Evolutionary conservation across 2,797 vertebrate genomes (phyloP), one percentile per base, ranked within the genome.

Genomic region (Darevskia mixta): DNA sequence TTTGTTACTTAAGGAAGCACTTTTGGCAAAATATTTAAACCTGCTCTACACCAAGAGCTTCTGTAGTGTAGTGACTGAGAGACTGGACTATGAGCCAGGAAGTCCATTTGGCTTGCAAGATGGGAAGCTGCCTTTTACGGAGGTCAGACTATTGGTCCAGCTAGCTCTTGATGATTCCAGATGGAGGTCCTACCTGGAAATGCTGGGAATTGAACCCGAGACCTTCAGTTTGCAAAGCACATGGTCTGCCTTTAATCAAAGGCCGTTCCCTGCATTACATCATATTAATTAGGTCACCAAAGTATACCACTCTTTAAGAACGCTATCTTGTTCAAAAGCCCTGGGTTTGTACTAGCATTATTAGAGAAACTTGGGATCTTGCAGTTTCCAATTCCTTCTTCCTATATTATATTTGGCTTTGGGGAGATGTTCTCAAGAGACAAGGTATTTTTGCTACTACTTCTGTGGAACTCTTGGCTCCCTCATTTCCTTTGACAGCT

Each of bases 381-480:
- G 23, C 43, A 45, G 3, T 35, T 69, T 83, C 35, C 86, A 73
- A 23, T 64, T 64, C 43, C 20, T 81, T 1, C 6, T 82, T 76
- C 58, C 71, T 87, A 11, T 82, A 27, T 66, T 38, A 55, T 69
- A 69, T 69, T 77, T 81, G 79, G 35, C 79, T 73, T 73, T 27
- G 0, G 79, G 72, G 72, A 82, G 58, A 77, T 67, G 9, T 66
- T 83, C 25, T 55, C 64, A 67, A 83, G 64, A 69, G 73, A 69
- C 61, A 77, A 61, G 73, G 61, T 58, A 69, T 77, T 83, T 88
- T 11, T 69, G 73, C 81, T 88, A 78, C 80, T 49, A 77, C 81
- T 76, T 8, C 80, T 83, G 73, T 78, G 29, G 23, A 78, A 15
- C 81, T 69, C 61, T 83, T 87, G 86, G 86, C 73, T 58, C 61